A percentile compares a stretch with the other conserved stretches of the same genome.
Conservation (phyloP, 2,888 invertebrate genomes). For the Thymelicus sylvestris region DNA sequence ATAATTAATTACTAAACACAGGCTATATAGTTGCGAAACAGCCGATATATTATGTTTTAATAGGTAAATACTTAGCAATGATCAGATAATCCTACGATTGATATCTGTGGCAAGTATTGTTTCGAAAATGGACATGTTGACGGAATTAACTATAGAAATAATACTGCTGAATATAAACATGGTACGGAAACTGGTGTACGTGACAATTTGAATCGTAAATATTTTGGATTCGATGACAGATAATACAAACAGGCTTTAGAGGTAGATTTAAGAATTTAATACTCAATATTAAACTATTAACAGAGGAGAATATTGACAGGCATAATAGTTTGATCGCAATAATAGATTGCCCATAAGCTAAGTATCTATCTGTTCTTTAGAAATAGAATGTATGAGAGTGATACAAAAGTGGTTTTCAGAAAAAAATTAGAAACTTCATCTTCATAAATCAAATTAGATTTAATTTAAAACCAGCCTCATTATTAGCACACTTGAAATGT, state of each 20-base stretch:
- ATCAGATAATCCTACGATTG: conserved; percentile 20
- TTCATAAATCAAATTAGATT: neutral
- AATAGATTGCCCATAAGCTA: too few relatives aligned
- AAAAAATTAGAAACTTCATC: neutral
- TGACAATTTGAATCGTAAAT: neutral
- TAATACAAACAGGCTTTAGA: neutral
- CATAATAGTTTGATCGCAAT: too few relatives aligned
- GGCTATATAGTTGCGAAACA: conserved; percentile 20
- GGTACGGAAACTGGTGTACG: neutral
- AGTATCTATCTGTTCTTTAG: too few relatives aligned
- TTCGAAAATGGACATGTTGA: neutral
- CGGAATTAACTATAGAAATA: conserved; percentile 3
- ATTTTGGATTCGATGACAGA: conserved; percentile 11
- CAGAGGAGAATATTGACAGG: too few relatives aligned
- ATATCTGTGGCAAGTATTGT: conserved; percentile 6
- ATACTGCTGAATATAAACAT: neutral
- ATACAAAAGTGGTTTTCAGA: too few relatives aligned
- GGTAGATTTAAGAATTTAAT: too few relatives aligned
- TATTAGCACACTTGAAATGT: neutral
- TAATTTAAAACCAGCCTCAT: neutral
- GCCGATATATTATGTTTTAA: conserved; percentile 21
- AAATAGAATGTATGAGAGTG: too few relatives aligned
- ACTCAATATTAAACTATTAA: too few relatives aligned
- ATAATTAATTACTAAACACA: conserved; percentile 13
- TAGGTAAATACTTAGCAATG: conserved; percentile 11